Evolutionary conservation across 2,113 vertebrate genomes (phyloP).

Genomic region (Ginglymostoma cirratum): DNA sequence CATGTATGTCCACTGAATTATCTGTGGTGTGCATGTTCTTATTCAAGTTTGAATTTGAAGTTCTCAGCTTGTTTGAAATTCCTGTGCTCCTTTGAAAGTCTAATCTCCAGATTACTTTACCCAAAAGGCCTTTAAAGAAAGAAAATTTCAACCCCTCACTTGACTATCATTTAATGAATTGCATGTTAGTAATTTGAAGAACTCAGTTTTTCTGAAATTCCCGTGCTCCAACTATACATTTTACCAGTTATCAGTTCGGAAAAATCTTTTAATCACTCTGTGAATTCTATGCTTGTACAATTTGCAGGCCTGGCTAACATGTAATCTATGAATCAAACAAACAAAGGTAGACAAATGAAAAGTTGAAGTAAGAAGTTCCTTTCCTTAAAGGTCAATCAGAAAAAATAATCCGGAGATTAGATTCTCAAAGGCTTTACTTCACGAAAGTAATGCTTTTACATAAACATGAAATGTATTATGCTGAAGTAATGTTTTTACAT

Average conservation of each 20-base stretch:
- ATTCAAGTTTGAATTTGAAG: neutral
- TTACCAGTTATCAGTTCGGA: neutral
- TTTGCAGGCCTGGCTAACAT: neutral
- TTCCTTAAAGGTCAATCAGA: neutral
- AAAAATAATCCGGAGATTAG: neutral
- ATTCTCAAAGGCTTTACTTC: neutral
- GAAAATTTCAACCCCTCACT: too few relatives aligned
- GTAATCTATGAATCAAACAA: neutral
- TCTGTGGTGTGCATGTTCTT: neutral
- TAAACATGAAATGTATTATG: neutral
- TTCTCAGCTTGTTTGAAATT: neutral
- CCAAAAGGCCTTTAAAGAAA: too few relatives aligned
- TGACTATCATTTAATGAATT: too few relatives aligned
- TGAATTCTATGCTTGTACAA: neutral
- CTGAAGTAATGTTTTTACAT: neutral
- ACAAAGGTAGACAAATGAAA: neutral
- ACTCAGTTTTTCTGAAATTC: neutral
- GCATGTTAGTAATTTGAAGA: neutral
- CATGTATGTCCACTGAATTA: neutral
- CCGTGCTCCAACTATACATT: neutral
- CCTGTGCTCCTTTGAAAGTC: neutral
- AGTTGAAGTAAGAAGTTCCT: neutral
- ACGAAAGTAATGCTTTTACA: neutral
- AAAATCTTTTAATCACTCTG: neutral
- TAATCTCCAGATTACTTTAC: too few relatives aligned